A percentile compares a stretch with the other conserved stretches of the same genome.
Conservation (phyloP, 1,140 invertebrate species). For the Drosophila bifasciata region DNA sequence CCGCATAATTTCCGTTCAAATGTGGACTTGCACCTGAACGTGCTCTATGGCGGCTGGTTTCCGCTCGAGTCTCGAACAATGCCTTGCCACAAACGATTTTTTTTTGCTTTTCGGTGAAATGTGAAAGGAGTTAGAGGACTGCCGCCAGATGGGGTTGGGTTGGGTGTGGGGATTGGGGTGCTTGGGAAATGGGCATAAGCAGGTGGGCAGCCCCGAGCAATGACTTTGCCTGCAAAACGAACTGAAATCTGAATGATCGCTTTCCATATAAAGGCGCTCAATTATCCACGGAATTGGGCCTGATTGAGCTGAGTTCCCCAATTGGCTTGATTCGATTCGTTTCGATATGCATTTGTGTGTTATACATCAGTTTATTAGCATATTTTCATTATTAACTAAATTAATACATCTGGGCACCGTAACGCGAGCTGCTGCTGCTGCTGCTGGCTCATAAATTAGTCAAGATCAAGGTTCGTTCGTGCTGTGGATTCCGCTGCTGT, state of each 20-base stretch:
- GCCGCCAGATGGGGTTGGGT: conserved; percentile 17
- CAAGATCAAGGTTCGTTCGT: conserved; percentile 69
- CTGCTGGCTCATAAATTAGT: conserved; percentile 58
- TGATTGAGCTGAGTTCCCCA: conserved; percentile 27
- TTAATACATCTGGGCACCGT: conserved; percentile 66
- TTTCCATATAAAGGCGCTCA: background rate
- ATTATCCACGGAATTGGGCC: background rate
- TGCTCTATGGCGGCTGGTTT: conserved; percentile 29
- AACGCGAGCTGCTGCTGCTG: conserved; percentile 28
- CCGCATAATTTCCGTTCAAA: conserved; percentile 55
- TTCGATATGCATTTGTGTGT: conserved; percentile 14
- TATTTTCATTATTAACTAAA: conserved; percentile 48
- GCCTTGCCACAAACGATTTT: conserved; percentile 29
- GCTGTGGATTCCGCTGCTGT: conserved; percentile 36
- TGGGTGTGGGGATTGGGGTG: background rate
- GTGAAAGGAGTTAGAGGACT: conserved; percentile 57
- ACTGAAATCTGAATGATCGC: too few relatives aligned
- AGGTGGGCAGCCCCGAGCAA: conserved; percentile 41
- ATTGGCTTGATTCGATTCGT: too few relatives aligned
- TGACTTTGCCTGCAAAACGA: conserved; percentile 33
- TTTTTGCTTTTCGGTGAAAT: conserved; percentile 34
- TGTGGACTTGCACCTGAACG: conserved; percentile 22
- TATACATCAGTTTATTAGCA: conserved; percentile 58
- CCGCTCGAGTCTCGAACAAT: conserved; percentile 58
- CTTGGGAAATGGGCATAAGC: conserved; percentile 9